These are phyloP conservation scores for Panagrolaimus sp. DNA, from an alignment of 1,140 invertebrate species.

Conservation along the genomic window DNA sequence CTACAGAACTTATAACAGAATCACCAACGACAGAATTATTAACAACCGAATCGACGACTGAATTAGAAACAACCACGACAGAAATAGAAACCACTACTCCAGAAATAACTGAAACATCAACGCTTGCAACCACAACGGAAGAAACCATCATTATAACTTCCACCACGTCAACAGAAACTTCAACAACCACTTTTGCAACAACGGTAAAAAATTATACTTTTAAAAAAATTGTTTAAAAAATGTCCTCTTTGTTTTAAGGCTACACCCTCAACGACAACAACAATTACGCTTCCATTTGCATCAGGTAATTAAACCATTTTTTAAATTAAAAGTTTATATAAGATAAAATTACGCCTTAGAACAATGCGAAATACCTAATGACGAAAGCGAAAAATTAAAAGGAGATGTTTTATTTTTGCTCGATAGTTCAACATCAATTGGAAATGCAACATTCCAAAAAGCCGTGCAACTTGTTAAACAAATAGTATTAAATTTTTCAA, in stretches of 20 bases:
- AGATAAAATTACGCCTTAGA: conserved; percentile 24
- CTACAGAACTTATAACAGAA: background rate
- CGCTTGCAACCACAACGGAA: too few relatives aligned
- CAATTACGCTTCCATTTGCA: background rate
- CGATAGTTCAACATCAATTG: conserved; percentile 42
- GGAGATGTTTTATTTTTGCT: conserved; percentile 48
- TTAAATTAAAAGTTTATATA: background rate
- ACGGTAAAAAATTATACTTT: background rate
- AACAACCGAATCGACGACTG: conserved; percentile 1
- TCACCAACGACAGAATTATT: conserved; percentile 15
- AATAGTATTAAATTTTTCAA: conserved; percentile 45
- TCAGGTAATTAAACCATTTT: background rate
- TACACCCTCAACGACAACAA: background rate
- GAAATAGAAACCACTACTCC: too few relatives aligned
- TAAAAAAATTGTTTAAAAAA: background rate
- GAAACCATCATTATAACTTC: too few relatives aligned
- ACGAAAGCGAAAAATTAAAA: conserved; percentile 14
- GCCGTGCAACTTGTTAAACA: conserved; percentile 41
- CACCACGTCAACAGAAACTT: too few relatives aligned
- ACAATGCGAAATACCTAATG: conserved; percentile 38
- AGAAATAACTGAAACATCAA: too few relatives aligned
- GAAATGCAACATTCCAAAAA: conserved; percentile 32
- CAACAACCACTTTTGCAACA: background rate
- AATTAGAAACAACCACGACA: background rate
- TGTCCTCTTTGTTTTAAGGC: conserved; percentile 12